Evolutionary conservation across 2,888 invertebrate genomes (phyloP).

Genomic region (Pseudococcus viburni): DNA sequence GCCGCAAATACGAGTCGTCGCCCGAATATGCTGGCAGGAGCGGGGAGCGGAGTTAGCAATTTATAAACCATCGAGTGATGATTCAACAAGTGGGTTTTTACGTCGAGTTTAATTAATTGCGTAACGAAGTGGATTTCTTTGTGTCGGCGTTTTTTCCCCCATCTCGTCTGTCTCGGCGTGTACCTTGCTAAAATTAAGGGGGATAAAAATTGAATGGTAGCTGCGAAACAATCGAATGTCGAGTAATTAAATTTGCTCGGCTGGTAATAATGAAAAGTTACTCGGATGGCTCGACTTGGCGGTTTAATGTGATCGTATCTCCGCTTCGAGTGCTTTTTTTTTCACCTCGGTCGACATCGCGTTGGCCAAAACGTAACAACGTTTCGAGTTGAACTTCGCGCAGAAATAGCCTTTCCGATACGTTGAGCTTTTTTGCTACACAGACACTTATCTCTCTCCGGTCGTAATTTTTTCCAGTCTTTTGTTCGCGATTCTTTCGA

Average conservation of each 20-base stretch:
- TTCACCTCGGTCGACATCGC: background rate
- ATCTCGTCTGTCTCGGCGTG: background rate
- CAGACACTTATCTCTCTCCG: constrained; percentile 20
- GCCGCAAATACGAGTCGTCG: background rate
- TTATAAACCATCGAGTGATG: constrained; percentile 43
- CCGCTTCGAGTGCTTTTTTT: background rate
- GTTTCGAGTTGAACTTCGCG: constrained; percentile 4
- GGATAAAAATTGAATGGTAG: constrained; percentile 9
- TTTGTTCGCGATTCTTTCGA: background rate
- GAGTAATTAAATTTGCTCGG: constrained; percentile 24
- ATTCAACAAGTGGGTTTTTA: constrained; percentile 39
- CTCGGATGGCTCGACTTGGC: constrained; percentile 23
- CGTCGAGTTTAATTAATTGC: constrained; percentile 43
- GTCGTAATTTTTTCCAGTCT: constrained; percentile 48
- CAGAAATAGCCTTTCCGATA: constrained; percentile 48
- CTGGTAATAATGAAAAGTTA: constrained; percentile 22
- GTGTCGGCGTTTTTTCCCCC: background rate
- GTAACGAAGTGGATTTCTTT: constrained; percentile 42
- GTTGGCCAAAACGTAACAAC: background rate
- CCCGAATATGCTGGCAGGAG: background rate
- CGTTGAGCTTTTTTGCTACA: constrained; percentile 43
- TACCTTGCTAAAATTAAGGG: background rate
- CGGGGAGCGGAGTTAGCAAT: constrained; percentile 6
- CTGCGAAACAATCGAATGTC: background rate
- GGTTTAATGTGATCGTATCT: background rate